Evolutionary conservation across 2,888 invertebrate species (phyloP), one percentile per base, ranked within the genome.

Genomic region (Papilio protenor): DNA sequence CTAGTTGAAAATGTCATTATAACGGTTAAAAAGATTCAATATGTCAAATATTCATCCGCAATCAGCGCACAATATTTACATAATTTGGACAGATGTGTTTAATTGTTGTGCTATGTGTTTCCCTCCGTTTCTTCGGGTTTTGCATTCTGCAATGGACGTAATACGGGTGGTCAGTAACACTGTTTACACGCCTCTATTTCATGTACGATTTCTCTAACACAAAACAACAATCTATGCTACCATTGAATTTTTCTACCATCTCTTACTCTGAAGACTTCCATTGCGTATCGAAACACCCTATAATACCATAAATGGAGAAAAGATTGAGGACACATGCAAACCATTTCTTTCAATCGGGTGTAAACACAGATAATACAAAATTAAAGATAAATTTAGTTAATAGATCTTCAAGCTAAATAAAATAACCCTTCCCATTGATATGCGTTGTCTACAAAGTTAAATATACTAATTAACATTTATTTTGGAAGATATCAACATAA

Each of bases 81-180:
- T 82, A 84, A 82, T 86, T 87, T 89, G 89, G 90, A 91, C 90
- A 90, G 88, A 89, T 83, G 85, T 86, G 84, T 87, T 84, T 83
- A 88, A 87, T 87, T 89, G 89, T 81, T 84, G 88, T 89, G 90
- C 87, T 94, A 94, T 89, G 91, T 91, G 90, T 91, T 91, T 89
- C 87, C 91, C 85, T 92, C 94, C 91, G 85, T 88, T 90, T 93
- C 94, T 87, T 91, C 92, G 87, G 88, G 88, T 86, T 90, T 89
- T 88, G 93, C 90, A 85, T 90, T 94, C 94, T 94, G 94, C 92
- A 94, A 94, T 89, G 94, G 93, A 94, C 87, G 92, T 91, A 92
- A 93, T 90, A 88, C 83, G 85, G 83, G 86, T 85, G 87, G 88
- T 92, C 87, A 94, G 88, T 92, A 91, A 82, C 83, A 77, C 80